A percentile compares a stretch with the other conserved stretches of the same genome.
phyloP scores from a whole-genome alignment of 2,797 vertebrate genomes.

The Hydrolagus colliei region DNA sequence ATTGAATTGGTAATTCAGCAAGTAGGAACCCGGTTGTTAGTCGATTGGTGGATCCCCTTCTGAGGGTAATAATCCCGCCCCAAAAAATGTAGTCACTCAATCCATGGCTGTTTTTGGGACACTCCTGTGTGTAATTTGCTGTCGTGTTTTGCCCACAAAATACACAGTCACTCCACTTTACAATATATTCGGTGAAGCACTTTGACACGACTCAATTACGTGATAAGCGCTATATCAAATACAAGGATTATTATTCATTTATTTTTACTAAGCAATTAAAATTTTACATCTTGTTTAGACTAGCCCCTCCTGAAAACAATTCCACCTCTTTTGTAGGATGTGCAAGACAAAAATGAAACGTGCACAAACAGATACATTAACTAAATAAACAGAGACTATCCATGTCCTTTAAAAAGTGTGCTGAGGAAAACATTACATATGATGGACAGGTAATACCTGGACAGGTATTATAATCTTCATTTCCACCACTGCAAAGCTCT shows the following conservation, averaged over 20 bases:
- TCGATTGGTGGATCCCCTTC: no score
- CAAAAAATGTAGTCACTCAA: no score
- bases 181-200: neutral
- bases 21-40: no score
- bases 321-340: neutral
- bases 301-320: neutral
- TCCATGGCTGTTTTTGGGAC: no score
- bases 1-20: no score
- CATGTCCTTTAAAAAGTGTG: neutral
- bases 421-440: neutral
- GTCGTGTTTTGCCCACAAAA: no score
- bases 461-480: neutral
- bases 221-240: neutral
- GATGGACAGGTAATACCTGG: neutral
- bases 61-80: no score
- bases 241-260: neutral
- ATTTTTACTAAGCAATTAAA: neutral
- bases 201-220: neutral
- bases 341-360: neutral
- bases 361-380: neutral
- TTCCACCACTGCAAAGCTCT: neutral
- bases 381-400: neutral
- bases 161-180: no score
- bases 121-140: no score
- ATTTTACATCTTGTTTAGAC: neutral